A percentile compares a stretch with the other conserved stretches of the same genome.
These are phyloP conservation scores for Cheirogaleus medius DNA, from an alignment of 2,113 vertebrate genomes.

Conservation along the genomic window DNA sequence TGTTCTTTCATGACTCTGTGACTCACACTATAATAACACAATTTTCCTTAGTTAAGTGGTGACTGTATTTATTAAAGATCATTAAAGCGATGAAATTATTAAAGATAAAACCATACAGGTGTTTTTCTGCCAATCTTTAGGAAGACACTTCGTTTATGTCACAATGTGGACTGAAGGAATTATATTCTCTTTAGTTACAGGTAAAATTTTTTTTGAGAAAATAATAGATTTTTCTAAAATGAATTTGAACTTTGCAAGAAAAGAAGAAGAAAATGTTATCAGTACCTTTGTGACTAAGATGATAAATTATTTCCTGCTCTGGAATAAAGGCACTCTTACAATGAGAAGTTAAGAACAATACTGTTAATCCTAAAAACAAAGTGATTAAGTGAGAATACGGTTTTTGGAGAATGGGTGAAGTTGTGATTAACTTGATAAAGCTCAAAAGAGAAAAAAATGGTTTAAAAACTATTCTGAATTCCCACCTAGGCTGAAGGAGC, in stretches of 20 bases:
- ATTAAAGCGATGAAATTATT: slow-evolving; percentile 1
- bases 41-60: not conserved
- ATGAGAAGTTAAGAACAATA: not conserved
- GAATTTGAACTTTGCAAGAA: not conserved
- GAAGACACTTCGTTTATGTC: not conserved
- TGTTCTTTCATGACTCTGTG: not conserved
- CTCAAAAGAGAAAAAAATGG: not conserved
- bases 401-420: not conserved
- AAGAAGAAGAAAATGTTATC: not conserved
- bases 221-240: not conserved
- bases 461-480: not conserved
- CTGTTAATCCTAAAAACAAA: not conserved
- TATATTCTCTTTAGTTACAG: not conserved
- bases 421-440: not conserved
- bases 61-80: not conserved
- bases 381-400: not conserved
- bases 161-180: not conserved
- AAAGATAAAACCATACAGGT: not conserved
- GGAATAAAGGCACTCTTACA: not conserved
- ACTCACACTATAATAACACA: not conserved
- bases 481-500: not conserved
- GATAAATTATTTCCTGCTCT: slow-evolving; percentile 18
- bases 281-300: not conserved
- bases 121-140: not conserved
- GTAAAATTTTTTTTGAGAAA: not conserved